A percentile compares a stretch with the other conserved stretches of the same genome.
Conservation (phyloP, 2,888 invertebrate species). For the Allygus modestus region DNA sequence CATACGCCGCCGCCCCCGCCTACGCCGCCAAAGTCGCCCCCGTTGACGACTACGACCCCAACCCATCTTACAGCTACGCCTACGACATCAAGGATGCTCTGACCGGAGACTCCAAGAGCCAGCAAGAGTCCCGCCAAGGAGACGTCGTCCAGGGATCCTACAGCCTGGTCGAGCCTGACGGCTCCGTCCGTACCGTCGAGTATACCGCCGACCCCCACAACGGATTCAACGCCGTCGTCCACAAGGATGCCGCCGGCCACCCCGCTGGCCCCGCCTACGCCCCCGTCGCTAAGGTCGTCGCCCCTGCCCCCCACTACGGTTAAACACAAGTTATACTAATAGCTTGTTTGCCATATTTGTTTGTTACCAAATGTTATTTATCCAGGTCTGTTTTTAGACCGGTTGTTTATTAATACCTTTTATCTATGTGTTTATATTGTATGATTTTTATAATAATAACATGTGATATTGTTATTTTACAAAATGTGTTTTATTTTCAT, state of each 20-base stretch:
- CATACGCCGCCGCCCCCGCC: conserved; percentile 80
- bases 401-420: conserved; percentile 21
- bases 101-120: conserved; percentile 70
- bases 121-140: conserved; percentile 70
- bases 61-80: conserved; percentile 70
- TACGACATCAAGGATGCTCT: conserved; percentile 70
- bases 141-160: conserved; percentile 70
- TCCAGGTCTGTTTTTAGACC: conserved; percentile 29
- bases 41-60: conserved; percentile 70
- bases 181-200: conserved; percentile 69
- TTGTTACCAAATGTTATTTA: conserved; percentile 50
- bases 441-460: conserved; percentile 31
- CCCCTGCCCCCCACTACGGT: conserved; percentile 60
- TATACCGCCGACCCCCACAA: conserved; percentile 71
- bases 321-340: not conserved
- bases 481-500: not conserved
- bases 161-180: conserved; percentile 70
- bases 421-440: not conserved
- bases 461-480: conserved; percentile 46
- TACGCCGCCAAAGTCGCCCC: conserved; percentile 77
- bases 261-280: conserved; percentile 65
- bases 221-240: conserved; percentile 71
- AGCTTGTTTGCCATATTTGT: conserved; percentile 31
- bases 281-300: conserved; percentile 61
- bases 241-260: conserved; percentile 69